These are phyloP conservation scores for Clarias macrocephalus DNA, from an alignment of 2,113 vertebrate species.

Conservation along the genomic window DNA sequence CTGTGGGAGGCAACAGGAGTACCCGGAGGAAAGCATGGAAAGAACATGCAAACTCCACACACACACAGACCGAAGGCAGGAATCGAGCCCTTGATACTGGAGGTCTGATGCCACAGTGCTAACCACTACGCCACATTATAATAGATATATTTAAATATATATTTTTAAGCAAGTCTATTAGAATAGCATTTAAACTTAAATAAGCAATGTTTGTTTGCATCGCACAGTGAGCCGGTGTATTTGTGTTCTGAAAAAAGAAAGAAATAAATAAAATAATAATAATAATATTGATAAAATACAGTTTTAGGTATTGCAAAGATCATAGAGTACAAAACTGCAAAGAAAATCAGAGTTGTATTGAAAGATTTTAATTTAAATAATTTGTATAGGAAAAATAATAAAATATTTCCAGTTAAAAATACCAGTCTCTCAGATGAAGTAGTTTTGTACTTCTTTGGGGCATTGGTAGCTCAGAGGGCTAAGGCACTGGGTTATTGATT, in stretches of 20 bases:
- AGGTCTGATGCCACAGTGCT: too few species aligned
- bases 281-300: not conserved
- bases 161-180: not conserved
- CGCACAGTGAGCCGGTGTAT: not conserved
- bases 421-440: not conserved
- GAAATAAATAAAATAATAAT: too few species aligned
- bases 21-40: too few species aligned
- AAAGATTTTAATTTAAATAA: not conserved
- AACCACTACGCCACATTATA: too few species aligned
- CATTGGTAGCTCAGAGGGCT: too few species aligned
- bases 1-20: too few species aligned
- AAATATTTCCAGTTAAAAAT: not conserved
- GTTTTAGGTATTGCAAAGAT: not conserved
- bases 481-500: too few species aligned
- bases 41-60: too few species aligned
- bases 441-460: not conserved
- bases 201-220: not conserved
- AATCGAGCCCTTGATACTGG: too few species aligned
- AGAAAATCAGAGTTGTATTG: not conserved
- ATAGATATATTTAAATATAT: too few species aligned
- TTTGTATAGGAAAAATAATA: not conserved
- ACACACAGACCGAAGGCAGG: too few species aligned
- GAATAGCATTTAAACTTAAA: not conserved
- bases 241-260: not conserved
- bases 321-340: too few species aligned